Evolutionary conservation across 2,888 invertebrate species (phyloP), one percentile per base, ranked within the genome.

Genomic region (Rhogogaster chlorosoma): DNA sequence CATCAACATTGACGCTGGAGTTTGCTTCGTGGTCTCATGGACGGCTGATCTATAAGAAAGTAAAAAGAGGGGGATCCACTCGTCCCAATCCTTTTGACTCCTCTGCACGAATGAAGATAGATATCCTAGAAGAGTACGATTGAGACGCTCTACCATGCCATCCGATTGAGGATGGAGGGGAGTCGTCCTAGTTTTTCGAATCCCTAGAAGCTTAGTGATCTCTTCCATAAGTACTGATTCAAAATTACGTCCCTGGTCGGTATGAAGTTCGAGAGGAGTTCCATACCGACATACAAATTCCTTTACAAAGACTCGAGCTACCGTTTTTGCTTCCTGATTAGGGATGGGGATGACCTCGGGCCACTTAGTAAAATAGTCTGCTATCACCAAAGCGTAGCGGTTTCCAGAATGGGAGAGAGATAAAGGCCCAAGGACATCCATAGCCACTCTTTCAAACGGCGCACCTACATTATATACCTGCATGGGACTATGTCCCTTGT

Each of bases 71-170:
- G 71, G 36, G 6, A 71, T 12, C 36, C 38, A 36, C 71, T 71
- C 71, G 29, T 88, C 87, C 86, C 88, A 87, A 70, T 87, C 75
- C 1, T n/a, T 15, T 15, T 71, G 71, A 71, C 32, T 71, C 15
- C 38, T 9, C 7, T 71, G n/a, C 0, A 87, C 85, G n/a, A 86
- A 85, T 38, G 87, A 87, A 2, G 87, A 85, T 38, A 89, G 53
- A 84, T 90, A 87, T 22, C 86, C 64, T 29, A 87, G 67, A 22
- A 89, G 75, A 0, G 89, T 90, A 22, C 87, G 64, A 71, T 90
- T 90, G 77, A 89, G 87, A 53, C 88, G 82, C 53, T 91, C 90
- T 6, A 90, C 88, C 88, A 90, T 90, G 49, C 90, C 90, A 78
- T 90, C 89, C 5, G 89, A 90, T 36, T 90, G 90, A 4, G 90